Evolutionary conservation across 2,888 invertebrate genomes (phyloP), one percentile per base, ranked within the genome.

Genomic region (Chaitophorus viminalis): DNA sequence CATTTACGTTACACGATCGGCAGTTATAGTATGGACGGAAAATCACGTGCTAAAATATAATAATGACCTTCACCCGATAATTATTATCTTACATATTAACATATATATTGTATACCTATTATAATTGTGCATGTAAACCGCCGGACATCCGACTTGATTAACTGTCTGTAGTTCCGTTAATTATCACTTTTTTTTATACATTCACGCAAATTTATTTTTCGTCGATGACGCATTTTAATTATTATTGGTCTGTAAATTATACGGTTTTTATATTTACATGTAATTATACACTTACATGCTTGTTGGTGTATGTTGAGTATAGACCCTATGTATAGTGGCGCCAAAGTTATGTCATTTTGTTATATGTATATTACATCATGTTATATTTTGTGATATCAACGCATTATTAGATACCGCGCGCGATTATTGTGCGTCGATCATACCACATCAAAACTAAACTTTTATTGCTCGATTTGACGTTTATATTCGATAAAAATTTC

Each of bases 111-210:
- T n/a, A 60, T 9, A 21, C 52, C 31, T 52, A 31, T 52, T 11
- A 21, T 77, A 21, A 52, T 77, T 17, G 31, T 54, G 52, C 33
- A 25, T 78, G 78, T 78, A 78, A 54, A 78, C 31, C 33, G 54
- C 25, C 78, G 78, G 78, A 78, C 6, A 33, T 60, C 54, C 78
- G 54, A 33, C 33, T 5, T 9, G 33, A 78, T 78, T 54, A 78
- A 54, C 54, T n/a, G 78, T 54, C 54, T 21, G 54, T 78, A 78
- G 54, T 78, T 78, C 54, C 78, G 77, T 21, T 21, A 14, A 46
- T 46, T 46, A 46, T 46, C 29, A 77, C 14, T 77, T 77, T 52
- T 77, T 52, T 77, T 52, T 77, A 11, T 29, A 3, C 18, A 18
- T 31, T 31, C 9, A 54, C 31, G 11, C 25, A 5, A 9, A 52